Conservation (phyloP, 2,797 vertebrate genomes). For the Peromyscus eremicus region DNA sequence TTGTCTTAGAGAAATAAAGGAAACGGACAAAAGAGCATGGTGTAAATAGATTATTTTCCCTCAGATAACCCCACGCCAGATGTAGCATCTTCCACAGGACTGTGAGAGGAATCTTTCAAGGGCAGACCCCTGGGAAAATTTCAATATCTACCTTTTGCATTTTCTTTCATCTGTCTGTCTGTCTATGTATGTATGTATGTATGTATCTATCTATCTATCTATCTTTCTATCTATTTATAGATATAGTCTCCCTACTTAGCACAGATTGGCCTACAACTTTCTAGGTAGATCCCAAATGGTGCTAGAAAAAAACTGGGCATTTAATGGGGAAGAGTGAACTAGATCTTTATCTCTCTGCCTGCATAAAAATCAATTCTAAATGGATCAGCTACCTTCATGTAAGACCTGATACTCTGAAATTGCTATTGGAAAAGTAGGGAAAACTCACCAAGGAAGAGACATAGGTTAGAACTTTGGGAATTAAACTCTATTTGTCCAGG, state of each 20-base stretch:
- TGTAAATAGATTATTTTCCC: too few relatives aligned
- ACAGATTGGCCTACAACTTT: not conserved
- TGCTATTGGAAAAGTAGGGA: not conserved
- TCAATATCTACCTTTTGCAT: too few relatives aligned
- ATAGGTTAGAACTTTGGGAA: not conserved
- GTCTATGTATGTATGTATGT: too few relatives aligned
- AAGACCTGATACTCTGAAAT: not conserved
- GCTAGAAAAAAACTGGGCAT: not conserved
- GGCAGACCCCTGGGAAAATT: too few relatives aligned
- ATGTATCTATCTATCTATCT: too few relatives aligned
- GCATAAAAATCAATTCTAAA: not conserved
- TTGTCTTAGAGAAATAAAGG: too few relatives aligned
- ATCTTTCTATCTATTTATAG: not conserved
- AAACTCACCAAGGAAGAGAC: not conserved
- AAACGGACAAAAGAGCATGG: too few relatives aligned
- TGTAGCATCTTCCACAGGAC: too few relatives aligned
- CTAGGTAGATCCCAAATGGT: not conserved
- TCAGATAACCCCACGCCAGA: too few relatives aligned
- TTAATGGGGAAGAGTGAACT: not conserved
- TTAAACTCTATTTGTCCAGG: not conserved
- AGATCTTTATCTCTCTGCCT: not conserved
- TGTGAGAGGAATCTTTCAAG: too few relatives aligned
- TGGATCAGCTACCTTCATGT: not conserved
- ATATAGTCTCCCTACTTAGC: not conserved
- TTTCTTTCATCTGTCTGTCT: too few relatives aligned